Evolutionary conservation across 2,888 invertebrate genomes (phyloP).

Genomic region (Zootermopsis nevadensis): DNA sequence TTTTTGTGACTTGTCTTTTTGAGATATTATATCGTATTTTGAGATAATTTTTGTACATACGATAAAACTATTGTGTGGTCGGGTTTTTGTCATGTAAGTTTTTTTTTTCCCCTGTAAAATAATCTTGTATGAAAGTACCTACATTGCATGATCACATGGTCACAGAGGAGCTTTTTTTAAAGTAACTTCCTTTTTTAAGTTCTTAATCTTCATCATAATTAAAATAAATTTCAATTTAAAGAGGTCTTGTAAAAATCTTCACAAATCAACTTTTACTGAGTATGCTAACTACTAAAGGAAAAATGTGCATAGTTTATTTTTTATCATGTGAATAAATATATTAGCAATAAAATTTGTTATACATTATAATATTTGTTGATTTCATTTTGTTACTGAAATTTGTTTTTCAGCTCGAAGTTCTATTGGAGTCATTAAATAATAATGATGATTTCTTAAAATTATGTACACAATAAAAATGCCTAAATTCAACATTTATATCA

Average conservation of each 20-base stretch:
- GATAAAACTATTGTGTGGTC: slow-evolving; percentile 46
- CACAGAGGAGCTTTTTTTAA: slow-evolving; percentile 49
- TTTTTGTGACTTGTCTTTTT: slow-evolving; percentile 50
- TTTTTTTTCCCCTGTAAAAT: slow-evolving; percentile 52
- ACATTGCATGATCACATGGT: slow-evolving; percentile 44
- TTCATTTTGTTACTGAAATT: slow-evolving; percentile 22
- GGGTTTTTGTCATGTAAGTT: slow-evolving; percentile 48
- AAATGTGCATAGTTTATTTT: slow-evolving; percentile 75
- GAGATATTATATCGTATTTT: slow-evolving; percentile 52
- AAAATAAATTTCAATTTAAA: slow-evolving; percentile 23
- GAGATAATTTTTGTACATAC: slow-evolving; percentile 51
- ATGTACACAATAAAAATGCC: no score
- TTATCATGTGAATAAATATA: slow-evolving; percentile 74
- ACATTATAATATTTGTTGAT: slow-evolving; percentile 56
- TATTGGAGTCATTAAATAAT: no score
- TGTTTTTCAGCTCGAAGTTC: background rate
- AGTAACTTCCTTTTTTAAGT: slow-evolving; percentile 40
- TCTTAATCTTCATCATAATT: slow-evolving; percentile 29
- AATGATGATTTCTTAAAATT: no score
- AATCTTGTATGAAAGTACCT: slow-evolving; percentile 50
- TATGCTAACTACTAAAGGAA: slow-evolving; percentile 55
- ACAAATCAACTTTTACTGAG: slow-evolving; percentile 53
- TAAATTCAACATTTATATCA: no score
- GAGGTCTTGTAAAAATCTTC: slow-evolving; percentile 50
- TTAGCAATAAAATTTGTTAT: slow-evolving; percentile 75